Conservation (phyloP, 2,113 vertebrate species). For the Pseudonaja textilis region DNA sequence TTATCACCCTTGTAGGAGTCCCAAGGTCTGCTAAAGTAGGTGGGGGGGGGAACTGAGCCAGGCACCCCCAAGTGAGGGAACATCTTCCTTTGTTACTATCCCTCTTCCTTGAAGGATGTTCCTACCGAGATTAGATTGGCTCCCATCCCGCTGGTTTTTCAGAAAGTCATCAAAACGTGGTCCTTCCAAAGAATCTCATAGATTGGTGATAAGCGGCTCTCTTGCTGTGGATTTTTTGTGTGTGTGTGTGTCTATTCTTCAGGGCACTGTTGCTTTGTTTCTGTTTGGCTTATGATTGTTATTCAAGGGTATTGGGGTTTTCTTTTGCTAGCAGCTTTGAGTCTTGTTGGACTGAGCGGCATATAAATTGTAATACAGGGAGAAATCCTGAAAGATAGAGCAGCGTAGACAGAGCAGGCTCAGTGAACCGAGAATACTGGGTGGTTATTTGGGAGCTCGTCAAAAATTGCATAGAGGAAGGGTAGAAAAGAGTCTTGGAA, state of each 20-base stretch:
- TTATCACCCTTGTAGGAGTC: not conserved
- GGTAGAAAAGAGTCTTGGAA: not conserved
- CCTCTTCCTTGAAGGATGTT: not conserved
- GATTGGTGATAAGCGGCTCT: not conserved
- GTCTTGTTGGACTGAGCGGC: not conserved
- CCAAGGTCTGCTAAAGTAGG: not conserved
- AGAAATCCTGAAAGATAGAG: not conserved
- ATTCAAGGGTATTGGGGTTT: not conserved
- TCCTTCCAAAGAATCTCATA: not conserved
- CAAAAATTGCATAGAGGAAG: not conserved
- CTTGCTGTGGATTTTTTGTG: not conserved
- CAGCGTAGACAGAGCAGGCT: not conserved
- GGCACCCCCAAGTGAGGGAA: not conserved
- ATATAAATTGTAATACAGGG: not conserved
- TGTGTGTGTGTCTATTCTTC: not conserved
- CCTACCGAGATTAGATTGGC: not conserved
- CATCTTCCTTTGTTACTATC: not conserved
- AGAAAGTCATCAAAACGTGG: not conserved
- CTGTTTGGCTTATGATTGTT: not conserved
- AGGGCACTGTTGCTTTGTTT: not conserved
- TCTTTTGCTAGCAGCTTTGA: not conserved
- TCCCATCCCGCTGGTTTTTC: not conserved
- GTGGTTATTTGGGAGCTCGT: not conserved
- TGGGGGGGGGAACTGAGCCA: rapidly evolving
- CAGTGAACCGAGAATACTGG: not conserved